Percentiles rank a stretch among this genome's conserved stretches.
phyloP scores from a whole-genome alignment of 2,888 invertebrate genomes.

The Drosophila tanythrix region DNA sequence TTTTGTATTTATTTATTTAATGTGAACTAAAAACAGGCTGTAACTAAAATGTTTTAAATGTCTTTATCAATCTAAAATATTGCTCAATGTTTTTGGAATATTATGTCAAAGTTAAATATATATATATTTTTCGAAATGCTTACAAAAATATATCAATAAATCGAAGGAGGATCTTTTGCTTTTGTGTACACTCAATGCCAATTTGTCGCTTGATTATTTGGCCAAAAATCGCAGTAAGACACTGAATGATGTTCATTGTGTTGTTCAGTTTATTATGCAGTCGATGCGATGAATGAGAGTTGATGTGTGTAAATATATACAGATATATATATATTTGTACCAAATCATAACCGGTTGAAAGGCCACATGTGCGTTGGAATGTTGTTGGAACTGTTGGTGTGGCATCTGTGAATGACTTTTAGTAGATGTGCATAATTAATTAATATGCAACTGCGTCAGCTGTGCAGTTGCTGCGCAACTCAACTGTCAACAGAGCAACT shows the following conservation, averaged over 20 bases:
- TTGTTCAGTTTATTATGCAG: conserved; percentile 13
- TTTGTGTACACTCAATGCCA: background rate
- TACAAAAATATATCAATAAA: background rate
- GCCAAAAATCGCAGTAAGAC: conserved; percentile 1
- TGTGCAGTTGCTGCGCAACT: conserved; percentile 25
- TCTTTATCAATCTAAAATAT: background rate
- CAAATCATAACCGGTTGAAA: conserved; percentile 27
- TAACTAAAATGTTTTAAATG: background rate
- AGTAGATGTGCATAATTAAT: conserved; percentile 23
- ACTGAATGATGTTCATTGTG: conserved; percentile 8
- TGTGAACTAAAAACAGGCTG: background rate
- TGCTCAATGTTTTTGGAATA: background rate
- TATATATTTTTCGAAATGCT: background rate
- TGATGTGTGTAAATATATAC: conserved; percentile 1
- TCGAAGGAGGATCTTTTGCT: background rate
- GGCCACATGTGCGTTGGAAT: conserved; percentile 18
- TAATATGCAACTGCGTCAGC: conserved; percentile 28
- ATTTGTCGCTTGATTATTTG: conserved; percentile 6
- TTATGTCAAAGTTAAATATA: background rate
- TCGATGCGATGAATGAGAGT: conserved; percentile 2
- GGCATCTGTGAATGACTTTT: conserved; percentile 14
- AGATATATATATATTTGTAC: background rate
- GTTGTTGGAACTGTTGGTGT: conserved; percentile 15
- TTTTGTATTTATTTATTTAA: background rate
- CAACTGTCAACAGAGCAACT: conserved; percentile 17